Base-by-base conservation (phyloP, 2,113 vertebrate genomes). In the Toxotes chatareus region DNA sequence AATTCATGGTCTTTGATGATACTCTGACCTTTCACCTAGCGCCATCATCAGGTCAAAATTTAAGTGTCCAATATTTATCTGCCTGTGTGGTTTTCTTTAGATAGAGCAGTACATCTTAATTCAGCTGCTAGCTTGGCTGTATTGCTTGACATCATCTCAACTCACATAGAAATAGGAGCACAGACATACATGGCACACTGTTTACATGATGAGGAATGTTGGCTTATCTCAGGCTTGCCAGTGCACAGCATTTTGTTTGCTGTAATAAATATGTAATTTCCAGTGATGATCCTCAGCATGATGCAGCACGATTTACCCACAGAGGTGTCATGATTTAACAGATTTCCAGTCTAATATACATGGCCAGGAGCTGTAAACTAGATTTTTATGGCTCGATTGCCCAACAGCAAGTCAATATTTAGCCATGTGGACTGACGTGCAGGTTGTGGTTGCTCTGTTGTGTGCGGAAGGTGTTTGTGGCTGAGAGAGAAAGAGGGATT, bases 341-440 rank as follows among this genome's bases (percentile, higher is more conserved):
- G 4, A n/a, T 70, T 79, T 44, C 10, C 10, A 21, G 17, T 75
- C n/a, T 38, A 5, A 57, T 46, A 64, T 49, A 60, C 73, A 60
- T 47, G 8, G 1, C 17, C 19, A 47, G 13, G 13, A 65, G 49
- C 21, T 38, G n/a, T 76, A 42, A 73, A 79, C 31, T 2, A 60
- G 31, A 21, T 27, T 80, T 83, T 84, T 86, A 85, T 84, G 66
- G 62, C 60, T 65, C 67, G 17, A 76, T 88, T 88, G 82, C 80
- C 51, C 86, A 68, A 88, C 84, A 88, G 76, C 76, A 14, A 61
- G 89, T 91, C 70, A 83, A 87, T 90, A 82, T 86, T 93, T 88
- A 73, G 70, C 79, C 65, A 44, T n/a, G 16, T 6, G 27, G 51
- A 70, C 13, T 73, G 65, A 71, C 7, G 34, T 27, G 10, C 69